A percentile compares a stretch with the other conserved stretches of the same genome.
Evolutionary conservation across 2,797 vertebrate genomes (phyloP).

Genomic region (Microctenopoma steveboyesi): DNA sequence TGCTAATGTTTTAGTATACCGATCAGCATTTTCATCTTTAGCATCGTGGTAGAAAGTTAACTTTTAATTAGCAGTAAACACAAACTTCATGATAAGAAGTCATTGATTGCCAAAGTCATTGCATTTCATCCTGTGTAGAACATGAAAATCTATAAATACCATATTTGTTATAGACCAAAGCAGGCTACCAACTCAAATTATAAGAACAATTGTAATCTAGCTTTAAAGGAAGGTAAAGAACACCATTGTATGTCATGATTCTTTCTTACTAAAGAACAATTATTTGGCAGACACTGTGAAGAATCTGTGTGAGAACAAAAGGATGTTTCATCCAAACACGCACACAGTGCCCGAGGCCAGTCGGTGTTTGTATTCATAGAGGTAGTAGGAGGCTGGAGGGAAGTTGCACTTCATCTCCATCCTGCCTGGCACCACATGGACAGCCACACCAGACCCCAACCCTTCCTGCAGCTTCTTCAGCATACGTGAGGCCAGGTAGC

Average conservation of each 20-base stretch:
- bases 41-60: background rate
- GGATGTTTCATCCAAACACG: constrained; percentile 71
- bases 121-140: background rate
- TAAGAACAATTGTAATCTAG: constrained; percentile 8
- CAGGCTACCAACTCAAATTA: background rate
- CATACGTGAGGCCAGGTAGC: constrained; percentile 81
- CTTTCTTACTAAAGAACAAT: constrained; percentile 42
- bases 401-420: constrained; percentile 83
- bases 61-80: background rate
- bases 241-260: constrained; percentile 6
- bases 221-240: constrained; percentile 1
- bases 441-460: constrained; percentile 68
- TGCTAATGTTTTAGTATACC: too few relatives aligned
- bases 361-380: constrained; percentile 83
- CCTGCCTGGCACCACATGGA: constrained; percentile 81
- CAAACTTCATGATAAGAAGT: background rate
- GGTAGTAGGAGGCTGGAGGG: constrained; percentile 76
- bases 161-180: background rate
- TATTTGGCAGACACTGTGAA: constrained; percentile 50
- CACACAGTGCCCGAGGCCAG: constrained; percentile 82
- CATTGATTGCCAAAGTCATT: background rate
- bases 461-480: constrained; percentile 80
- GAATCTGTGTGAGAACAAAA: constrained; percentile 36
- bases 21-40: background rate
- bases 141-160: background rate